Percentiles rank a stretch among this genome's conserved stretches.
phyloP scores from a whole-genome alignment of 2,888 invertebrate genomes.

The Agriotes lineatus region DNA sequence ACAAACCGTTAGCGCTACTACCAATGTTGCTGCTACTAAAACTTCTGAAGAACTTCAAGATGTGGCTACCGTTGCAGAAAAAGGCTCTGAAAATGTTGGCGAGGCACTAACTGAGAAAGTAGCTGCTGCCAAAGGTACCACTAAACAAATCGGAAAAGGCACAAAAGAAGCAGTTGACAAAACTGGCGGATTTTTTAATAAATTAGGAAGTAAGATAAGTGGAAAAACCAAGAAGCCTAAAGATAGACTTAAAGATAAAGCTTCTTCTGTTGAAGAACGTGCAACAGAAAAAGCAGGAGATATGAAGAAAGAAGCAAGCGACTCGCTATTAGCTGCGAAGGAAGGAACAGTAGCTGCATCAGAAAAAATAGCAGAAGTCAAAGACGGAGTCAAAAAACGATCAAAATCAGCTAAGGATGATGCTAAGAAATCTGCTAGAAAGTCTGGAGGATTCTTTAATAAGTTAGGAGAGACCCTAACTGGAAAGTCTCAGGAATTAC shows the following conservation, averaged over 20 bases:
- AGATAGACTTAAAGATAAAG: conserved; percentile 18
- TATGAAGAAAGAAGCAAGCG: not conserved
- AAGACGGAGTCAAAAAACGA: conserved; percentile 26
- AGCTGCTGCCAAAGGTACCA: conserved; percentile 27
- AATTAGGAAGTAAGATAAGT: conserved; percentile 26
- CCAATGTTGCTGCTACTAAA: not conserved
- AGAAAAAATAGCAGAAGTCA: conserved; percentile 30
- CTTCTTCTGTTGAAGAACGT: not conserved
- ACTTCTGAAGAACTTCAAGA: not conserved
- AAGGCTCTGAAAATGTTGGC: not conserved
- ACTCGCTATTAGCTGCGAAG: too few relatives aligned
- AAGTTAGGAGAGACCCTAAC: conserved; percentile 38
- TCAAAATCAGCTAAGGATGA: conserved; percentile 19
- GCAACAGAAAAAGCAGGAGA: not conserved
- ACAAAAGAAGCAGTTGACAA: conserved; percentile 1
- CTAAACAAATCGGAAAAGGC: not conserved
- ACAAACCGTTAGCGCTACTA: not conserved
- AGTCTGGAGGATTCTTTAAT: conserved; percentile 43
- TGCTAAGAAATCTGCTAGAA: conserved; percentile 15
- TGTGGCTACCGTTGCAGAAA: not conserved
- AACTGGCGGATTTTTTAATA: conserved; percentile 24
- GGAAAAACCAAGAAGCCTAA: conserved; percentile 8
- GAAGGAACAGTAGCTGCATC: not conserved
- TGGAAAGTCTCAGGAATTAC: conserved; percentile 35
- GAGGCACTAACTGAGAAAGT: conserved; percentile 36